Evolutionary conservation across 2,888 invertebrate genomes (phyloP).

Genomic region (Drosophila neotestacea): DNA sequence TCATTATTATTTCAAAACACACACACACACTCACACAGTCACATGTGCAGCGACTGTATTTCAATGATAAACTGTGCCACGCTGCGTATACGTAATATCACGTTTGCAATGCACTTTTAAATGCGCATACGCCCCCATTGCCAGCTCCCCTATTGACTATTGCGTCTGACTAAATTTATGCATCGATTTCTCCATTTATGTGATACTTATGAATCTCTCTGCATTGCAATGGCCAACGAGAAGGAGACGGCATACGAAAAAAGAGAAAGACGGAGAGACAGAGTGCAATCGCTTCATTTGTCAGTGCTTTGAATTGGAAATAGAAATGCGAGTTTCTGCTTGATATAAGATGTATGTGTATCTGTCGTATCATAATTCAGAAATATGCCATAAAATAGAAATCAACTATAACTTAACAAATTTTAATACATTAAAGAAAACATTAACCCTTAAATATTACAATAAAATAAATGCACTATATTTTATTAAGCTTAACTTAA

Average conservation of each 20-base stretch:
- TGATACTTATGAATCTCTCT: slow-evolving; percentile 39
- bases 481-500: background rate
- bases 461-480: too few species aligned
- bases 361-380: slow-evolving; percentile 6
- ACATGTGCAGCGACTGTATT: slow-evolving; percentile 30
- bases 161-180: slow-evolving; percentile 56
- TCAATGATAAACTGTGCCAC: slow-evolving; percentile 62
- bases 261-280: background rate
- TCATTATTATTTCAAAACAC: slow-evolving; percentile 65
- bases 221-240: background rate
- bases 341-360: slow-evolving; percentile 2
- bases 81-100: slow-evolving; percentile 75
- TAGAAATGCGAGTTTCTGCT: slow-evolving; percentile 12
- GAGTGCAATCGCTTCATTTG: slow-evolving; percentile 23
- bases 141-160: slow-evolving; percentile 21
- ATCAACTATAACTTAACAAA: background rate
- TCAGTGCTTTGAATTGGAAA: slow-evolving; percentile 14
- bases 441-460: too few species aligned
- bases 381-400: background rate
- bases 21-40: slow-evolving; percentile 15
- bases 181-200: slow-evolving; percentile 69
- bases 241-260: background rate
- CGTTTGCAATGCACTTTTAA: slow-evolving; percentile 60
- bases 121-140: slow-evolving; percentile 36
- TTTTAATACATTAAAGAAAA: too few species aligned